Conservation (phyloP, 1,140 invertebrate species). For the Megathymus violae region DNA sequence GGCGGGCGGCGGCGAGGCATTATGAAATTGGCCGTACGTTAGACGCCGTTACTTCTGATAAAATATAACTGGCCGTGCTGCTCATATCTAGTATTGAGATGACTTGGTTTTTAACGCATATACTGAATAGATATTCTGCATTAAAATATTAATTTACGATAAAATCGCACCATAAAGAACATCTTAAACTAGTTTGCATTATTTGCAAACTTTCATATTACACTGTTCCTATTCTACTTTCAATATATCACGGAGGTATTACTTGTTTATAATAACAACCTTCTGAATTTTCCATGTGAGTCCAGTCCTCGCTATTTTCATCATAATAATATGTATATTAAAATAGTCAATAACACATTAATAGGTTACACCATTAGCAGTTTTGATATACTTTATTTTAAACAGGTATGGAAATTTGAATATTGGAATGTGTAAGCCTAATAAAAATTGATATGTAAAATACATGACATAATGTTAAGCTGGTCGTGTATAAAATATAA, state of each 20-base stretch:
- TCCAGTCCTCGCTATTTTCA: slow-evolving; percentile 43
- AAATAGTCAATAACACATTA: slow-evolving; percentile 62
- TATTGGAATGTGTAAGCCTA: slow-evolving; percentile 15
- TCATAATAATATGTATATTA: slow-evolving; percentile 49
- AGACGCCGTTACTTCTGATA: slow-evolving; percentile 81
- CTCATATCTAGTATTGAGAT: slow-evolving; percentile 74
- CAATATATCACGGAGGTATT: not conserved
- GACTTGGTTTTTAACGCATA: slow-evolving; percentile 13
- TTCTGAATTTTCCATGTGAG: slow-evolving; percentile 35
- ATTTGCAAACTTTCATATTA: too few relatives aligned
- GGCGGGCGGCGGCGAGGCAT: slow-evolving; percentile 66
- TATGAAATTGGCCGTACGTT: slow-evolving; percentile 83
- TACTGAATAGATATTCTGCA: too few relatives aligned
- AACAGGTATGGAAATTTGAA: slow-evolving; percentile 26
- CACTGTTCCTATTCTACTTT: too few relatives aligned
- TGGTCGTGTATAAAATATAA: slow-evolving; percentile 15
- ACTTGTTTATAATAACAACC: slow-evolving; percentile 29
- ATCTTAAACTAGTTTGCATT: too few relatives aligned
- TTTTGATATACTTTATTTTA: slow-evolving; percentile 35
- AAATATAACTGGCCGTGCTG: slow-evolving; percentile 75
- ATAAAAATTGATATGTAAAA: slow-evolving; percentile 32
- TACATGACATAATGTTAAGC: slow-evolving; percentile 20
- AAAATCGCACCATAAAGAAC: too few relatives aligned
- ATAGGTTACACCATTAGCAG: slow-evolving; percentile 43
- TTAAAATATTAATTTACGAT: too few relatives aligned